Base-by-base conservation (phyloP, 2,888 invertebrate genomes). In the Gymnoscelis rufifasciata region DNA sequence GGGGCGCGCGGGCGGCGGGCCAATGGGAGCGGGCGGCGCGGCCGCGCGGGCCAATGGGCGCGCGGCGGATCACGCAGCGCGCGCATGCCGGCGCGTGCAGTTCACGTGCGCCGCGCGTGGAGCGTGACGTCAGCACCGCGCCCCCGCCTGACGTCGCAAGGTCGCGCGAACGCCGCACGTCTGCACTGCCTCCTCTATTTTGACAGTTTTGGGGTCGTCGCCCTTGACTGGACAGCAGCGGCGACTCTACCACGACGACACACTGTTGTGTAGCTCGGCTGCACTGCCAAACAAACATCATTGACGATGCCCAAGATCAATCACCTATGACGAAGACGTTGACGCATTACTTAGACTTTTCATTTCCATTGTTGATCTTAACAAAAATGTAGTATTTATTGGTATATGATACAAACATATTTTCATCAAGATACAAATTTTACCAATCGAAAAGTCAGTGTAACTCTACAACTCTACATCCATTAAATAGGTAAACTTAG, bases 91-190 rank as follows among this genome's bases (percentile, higher is more conserved):
- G 80, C 84, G 92, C 91, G 91, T 91, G 92, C 74, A 92, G 91
- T 94, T 94, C 95, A 95, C 95, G 95, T 95, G 95, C 90, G 90
- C 92, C 81, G 80, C 82, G 92, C 90, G 91, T 94, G 94, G 91
- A 73, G 76, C 70, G 81, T 89, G 88, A 89, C 90, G 90, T 90
- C 90, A 90, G 77, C 89, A 90, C 82, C 87, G 84, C 88, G 83
- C 88, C 89, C 84, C 84, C 83, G 87, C 80, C 72, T 84, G 86
- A 82, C 81, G 79, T 79, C 65, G 75, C 67, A 59, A 69, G 70
- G 72, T 69, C 74, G 71, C 76, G 3, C 19, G 19, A 2, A 5
- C 19, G 5, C 19, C 19, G 19, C 19, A 19, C 62, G 60, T 59
- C 57, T 61, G 67, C 68, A 68, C 65, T 65, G 62, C 63, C 60